These are phyloP conservation scores for Actinemys pallida DNA, from an alignment of 2,113 vertebrate genomes.

Conservation along the genomic window DNA sequence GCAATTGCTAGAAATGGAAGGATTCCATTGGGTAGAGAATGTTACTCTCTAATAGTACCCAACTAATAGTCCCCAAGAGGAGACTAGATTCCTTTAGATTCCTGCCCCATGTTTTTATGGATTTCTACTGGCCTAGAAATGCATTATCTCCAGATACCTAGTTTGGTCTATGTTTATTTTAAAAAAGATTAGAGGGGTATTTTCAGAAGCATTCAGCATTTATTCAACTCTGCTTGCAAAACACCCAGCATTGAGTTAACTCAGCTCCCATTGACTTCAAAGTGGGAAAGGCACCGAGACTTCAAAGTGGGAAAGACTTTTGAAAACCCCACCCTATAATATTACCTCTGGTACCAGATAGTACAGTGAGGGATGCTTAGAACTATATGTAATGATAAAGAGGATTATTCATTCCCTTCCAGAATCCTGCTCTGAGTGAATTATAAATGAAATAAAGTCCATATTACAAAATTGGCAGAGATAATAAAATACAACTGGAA, in stretches of 20 bases:
- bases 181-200: neutral
- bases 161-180: neutral
- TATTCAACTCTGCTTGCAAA: neutral
- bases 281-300: neutral
- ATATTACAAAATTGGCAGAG: neutral
- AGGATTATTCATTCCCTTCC: neutral
- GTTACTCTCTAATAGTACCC: neutral
- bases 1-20: neutral
- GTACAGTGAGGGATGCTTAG: neutral
- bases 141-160: neutral
- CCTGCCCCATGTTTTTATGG: neutral
- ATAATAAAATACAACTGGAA: neutral
- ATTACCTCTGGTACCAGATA: neutral
- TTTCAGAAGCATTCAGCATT: neutral
- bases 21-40: neutral
- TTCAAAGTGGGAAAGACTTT: neutral
- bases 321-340: fast-evolving
- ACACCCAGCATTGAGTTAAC: neutral
- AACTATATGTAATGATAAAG: neutral
- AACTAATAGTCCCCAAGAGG: neutral
- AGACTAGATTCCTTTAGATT: neutral
- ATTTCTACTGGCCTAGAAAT: neutral
- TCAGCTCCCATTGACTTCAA: neutral
- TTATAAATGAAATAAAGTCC: slow-evolving; percentile 7
- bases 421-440: neutral